phyloP scores from a whole-genome alignment of 2,888 invertebrate genomes.

The Folsomia manolachei region DNA sequence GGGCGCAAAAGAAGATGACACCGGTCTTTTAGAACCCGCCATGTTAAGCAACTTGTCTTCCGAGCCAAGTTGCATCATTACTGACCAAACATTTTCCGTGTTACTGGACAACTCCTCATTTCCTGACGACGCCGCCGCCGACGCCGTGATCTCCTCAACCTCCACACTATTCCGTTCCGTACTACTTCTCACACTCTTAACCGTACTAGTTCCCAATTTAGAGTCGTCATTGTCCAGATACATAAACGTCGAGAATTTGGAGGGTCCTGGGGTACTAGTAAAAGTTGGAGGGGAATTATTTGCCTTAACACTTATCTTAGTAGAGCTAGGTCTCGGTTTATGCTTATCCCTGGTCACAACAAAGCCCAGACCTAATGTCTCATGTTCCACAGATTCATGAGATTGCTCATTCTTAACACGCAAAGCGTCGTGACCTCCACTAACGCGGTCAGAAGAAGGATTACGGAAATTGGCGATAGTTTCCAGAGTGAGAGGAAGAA shows the following conservation, averaged over 20 bases:
- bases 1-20: background rate
- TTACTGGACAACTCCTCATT: slow-evolving; percentile 37
- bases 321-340: slow-evolving; percentile 16
- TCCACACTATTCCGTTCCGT: slow-evolving; percentile 7
- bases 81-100: slow-evolving; percentile 46
- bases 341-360: background rate
- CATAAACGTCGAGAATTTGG: slow-evolving; percentile 47
- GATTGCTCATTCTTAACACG: slow-evolving; percentile 48
- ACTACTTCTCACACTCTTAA: slow-evolving; percentile 15
- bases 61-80: slow-evolving; percentile 45
- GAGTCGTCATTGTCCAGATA: slow-evolving; percentile 35
- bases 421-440: slow-evolving; percentile 47
- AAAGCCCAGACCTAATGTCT: slow-evolving; percentile 7
- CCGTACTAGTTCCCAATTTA: slow-evolving; percentile 15
- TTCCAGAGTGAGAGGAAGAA: slow-evolving; percentile 51
- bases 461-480: slow-evolving; percentile 50
- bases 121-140: background rate
- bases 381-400: slow-evolving; percentile 48
- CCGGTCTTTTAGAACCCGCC: background rate
- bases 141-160: background rate
- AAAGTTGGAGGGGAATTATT: background rate
- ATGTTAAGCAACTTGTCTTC: slow-evolving; percentile 11
- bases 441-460: slow-evolving; percentile 43
- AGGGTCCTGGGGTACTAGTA: slow-evolving; percentile 38
- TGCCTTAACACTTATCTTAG: background rate